Conservation (phyloP, 2,888 invertebrate genomes). For the Plusia festucae region DNA sequence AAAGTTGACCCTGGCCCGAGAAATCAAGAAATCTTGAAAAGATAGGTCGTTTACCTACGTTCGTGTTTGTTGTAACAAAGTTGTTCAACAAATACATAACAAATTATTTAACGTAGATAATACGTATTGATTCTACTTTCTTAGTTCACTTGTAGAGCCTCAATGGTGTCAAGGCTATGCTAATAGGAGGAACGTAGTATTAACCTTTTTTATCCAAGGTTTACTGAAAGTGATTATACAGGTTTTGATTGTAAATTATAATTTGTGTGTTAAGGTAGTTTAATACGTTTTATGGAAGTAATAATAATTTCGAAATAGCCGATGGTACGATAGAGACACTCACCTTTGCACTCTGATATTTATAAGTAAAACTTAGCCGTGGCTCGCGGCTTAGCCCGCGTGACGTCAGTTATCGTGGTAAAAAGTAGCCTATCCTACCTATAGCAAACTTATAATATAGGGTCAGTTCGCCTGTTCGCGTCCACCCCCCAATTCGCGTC, state of each 20-base stretch:
- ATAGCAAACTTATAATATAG: too few relatives aligned
- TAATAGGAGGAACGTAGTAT: neutral
- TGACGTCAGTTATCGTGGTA: too few relatives aligned
- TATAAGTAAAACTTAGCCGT: too few relatives aligned
- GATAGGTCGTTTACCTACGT: conserved; percentile 7
- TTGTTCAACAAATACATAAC: conserved; percentile 9
- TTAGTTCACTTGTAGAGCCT: conserved; percentile 40
- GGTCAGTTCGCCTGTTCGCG: too few relatives aligned
- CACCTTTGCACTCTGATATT: too few relatives aligned
- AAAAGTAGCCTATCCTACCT: too few relatives aligned
- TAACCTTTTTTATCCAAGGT: neutral
- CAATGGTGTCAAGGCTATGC: conserved; percentile 48
- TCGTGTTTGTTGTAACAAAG: neutral
- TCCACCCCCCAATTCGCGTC: too few relatives aligned
- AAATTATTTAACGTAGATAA: conserved; percentile 33
- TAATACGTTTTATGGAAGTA: neutral
- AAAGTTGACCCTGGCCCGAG: neutral
- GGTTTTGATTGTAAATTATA: neutral
- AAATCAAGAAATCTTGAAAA: neutral
- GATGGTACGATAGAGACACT: too few relatives aligned
- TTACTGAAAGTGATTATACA: conserved; percentile 3
- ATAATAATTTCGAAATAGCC: too few relatives aligned
- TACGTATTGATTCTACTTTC: conserved; percentile 40
- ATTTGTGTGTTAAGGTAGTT: neutral
- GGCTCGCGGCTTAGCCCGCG: too few relatives aligned